phyloP scores from a whole-genome alignment of 2,888 invertebrate genomes.

The Nyleta sp. region DNA sequence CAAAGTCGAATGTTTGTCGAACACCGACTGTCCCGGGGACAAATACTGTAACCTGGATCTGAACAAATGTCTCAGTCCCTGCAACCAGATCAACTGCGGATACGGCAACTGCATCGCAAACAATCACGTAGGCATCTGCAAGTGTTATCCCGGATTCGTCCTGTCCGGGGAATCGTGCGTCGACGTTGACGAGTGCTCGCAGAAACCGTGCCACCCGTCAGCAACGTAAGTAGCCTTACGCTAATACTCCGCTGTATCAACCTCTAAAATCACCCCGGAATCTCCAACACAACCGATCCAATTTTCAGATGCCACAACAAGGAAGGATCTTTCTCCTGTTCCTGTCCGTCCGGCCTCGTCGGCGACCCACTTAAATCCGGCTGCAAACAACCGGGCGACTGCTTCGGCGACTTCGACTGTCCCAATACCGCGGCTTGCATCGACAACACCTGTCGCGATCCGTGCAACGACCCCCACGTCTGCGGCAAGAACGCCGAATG shows the following conservation, averaged over 20 bases:
- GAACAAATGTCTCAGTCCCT: conserved; percentile 93
- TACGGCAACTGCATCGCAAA: conserved; percentile 90
- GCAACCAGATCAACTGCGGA: conserved; percentile 90
- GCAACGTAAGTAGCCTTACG: conserved; percentile 83
- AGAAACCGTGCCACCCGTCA: conserved; percentile 90
- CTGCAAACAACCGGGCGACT: conserved; percentile 93
- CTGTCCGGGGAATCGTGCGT: conserved; percentile 87
- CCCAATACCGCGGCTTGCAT: conserved; percentile 90
- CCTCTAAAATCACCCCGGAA: too few relatives aligned
- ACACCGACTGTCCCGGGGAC: conserved; percentile 89
- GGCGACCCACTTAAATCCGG: conserved; percentile 89
- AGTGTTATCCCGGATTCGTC: conserved; percentile 90
- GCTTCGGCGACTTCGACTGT: conserved; percentile 91
- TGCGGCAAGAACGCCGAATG: conserved; percentile 92
- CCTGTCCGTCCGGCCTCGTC: conserved; percentile 90
- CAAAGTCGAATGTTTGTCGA: conserved; percentile 92
- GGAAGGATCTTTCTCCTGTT: conserved; percentile 90
- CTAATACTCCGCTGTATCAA: too few relatives aligned
- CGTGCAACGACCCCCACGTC: conserved; percentile 86
- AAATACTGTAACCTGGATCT: conserved; percentile 89
- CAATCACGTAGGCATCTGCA: conserved; percentile 89
- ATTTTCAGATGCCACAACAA: conserved; percentile 88
- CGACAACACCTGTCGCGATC: conserved; percentile 90
- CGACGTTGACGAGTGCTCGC: conserved; percentile 91
- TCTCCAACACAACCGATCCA: too few relatives aligned